Evolutionary conservation across 1,140 invertebrate genomes (phyloP).

Genomic region (Eriosoma lanigerum): DNA sequence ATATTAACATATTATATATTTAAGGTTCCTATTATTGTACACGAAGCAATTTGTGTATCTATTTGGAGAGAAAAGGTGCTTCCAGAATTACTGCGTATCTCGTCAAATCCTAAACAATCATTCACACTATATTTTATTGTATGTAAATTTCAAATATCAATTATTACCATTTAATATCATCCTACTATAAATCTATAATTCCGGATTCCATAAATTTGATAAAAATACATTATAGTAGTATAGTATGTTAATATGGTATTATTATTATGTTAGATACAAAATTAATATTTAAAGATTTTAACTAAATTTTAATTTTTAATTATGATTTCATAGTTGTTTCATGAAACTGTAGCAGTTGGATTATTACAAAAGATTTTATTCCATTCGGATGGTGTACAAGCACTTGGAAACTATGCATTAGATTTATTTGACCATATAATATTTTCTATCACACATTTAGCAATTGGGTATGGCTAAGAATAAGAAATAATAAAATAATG

Average conservation of each 20-base stretch:
- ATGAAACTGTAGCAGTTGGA: conserved; percentile 69
- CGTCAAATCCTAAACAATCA: conserved; percentile 66
- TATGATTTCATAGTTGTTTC: conserved; percentile 64
- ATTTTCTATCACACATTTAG: conserved; percentile 39
- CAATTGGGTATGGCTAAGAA: not conserved
- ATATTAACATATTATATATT: not conserved
- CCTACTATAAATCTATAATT: too few species aligned
- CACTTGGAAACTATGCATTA: conserved; percentile 68
- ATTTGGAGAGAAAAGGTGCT: conserved; percentile 77
- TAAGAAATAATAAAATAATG: not conserved
- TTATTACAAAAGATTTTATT: conserved; percentile 74
- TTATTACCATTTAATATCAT: too few species aligned
- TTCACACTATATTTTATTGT: conserved; percentile 73
- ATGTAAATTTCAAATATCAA: conserved; percentile 53
- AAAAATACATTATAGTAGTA: too few species aligned
- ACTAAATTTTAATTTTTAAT: not conserved
- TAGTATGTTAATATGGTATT: too few species aligned
- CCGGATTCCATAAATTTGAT: too few species aligned
- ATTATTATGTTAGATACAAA: too few species aligned
- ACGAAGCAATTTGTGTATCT: conserved; percentile 74
- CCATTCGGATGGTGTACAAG: conserved; percentile 70
- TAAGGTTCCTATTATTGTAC: conserved; percentile 61
- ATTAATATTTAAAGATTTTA: too few species aligned
- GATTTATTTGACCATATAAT: conserved; percentile 73
- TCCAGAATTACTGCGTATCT: conserved; percentile 68